Conservation (phyloP, 2,888 invertebrate species). For the Heterodera filipjevi region DNA sequence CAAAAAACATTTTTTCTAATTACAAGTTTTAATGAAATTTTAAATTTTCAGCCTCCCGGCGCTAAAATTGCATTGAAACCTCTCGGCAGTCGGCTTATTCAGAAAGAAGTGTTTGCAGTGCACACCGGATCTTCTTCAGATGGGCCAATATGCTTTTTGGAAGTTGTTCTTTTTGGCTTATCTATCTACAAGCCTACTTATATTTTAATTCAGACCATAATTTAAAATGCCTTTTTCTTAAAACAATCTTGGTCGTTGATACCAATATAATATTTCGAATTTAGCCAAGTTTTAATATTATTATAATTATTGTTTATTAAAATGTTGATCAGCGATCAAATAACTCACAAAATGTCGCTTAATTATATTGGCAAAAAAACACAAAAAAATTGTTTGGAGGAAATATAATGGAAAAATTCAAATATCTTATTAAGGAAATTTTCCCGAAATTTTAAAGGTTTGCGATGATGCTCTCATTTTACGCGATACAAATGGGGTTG, state of each 20-base stretch:
- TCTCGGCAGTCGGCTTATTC: slow-evolving; percentile 87
- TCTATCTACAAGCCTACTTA: no score
- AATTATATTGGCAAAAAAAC: no score
- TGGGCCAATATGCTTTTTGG: slow-evolving; percentile 44
- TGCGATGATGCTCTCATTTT: slow-evolving; percentile 85
- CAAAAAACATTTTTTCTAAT: slow-evolving; percentile 15
- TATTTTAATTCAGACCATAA: no score
- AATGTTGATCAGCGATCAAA: no score
- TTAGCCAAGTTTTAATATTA: no score
- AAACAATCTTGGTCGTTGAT: no score
- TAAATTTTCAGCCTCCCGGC: slow-evolving; percentile 3
- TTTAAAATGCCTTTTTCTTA: no score
- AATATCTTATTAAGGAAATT: slow-evolving; percentile 50
- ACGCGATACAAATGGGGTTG: slow-evolving; percentile 70
- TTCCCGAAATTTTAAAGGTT: slow-evolving; percentile 74
- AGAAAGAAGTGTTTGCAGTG: slow-evolving; percentile 96
- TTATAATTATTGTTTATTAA: no score
- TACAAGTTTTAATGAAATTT: slow-evolving; percentile 35
- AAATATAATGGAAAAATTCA: no score
- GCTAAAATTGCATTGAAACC: slow-evolving; percentile 95
- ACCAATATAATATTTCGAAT: no score
- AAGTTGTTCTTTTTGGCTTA: background rate
- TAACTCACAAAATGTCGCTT: no score
- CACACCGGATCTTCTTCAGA: slow-evolving; percentile 89
- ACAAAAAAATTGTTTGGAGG: no score